phyloP scores from a whole-genome alignment of 2,113 vertebrate genomes.

The Pseudois nayaur region DNA sequence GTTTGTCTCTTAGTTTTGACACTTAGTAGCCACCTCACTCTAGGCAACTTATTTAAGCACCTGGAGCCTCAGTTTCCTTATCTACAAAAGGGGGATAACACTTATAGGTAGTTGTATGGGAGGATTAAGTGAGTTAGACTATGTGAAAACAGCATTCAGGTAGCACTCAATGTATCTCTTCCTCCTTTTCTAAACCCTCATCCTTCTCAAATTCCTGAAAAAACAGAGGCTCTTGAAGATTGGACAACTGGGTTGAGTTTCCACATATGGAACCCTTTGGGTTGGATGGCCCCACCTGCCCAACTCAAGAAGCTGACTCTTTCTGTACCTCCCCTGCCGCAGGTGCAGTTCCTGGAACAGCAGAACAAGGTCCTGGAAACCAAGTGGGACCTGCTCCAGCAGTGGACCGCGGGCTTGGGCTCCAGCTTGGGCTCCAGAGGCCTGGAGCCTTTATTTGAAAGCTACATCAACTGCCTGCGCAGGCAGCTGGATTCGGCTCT shows the following conservation, averaged over 20 bases:
- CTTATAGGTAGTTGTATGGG: not conserved
- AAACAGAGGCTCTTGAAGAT: not conserved
- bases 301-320: not conserved
- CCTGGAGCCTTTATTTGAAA: not conserved
- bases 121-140: not conserved
- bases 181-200: not conserved
- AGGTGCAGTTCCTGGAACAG: not conserved
- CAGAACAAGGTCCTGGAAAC: not conserved
- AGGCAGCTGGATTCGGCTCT: not conserved
- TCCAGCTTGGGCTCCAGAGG: not conserved
- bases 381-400: not conserved
- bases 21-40: not conserved
- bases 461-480: not conserved
- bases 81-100: not conserved
- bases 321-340: not conserved
- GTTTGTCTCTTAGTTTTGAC: not conserved
- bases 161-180: not conserved
- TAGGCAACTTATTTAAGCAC: not conserved
- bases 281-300: not conserved
- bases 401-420: accelerated
- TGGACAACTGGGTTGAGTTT: not conserved
- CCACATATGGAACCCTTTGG: not conserved
- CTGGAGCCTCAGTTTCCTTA: not conserved
- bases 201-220: not conserved
- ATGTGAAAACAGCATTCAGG: not conserved